Evolutionary conservation across 2,888 invertebrate species (phyloP).

Genomic region (Kuschelorhynchus macadamiae): DNA sequence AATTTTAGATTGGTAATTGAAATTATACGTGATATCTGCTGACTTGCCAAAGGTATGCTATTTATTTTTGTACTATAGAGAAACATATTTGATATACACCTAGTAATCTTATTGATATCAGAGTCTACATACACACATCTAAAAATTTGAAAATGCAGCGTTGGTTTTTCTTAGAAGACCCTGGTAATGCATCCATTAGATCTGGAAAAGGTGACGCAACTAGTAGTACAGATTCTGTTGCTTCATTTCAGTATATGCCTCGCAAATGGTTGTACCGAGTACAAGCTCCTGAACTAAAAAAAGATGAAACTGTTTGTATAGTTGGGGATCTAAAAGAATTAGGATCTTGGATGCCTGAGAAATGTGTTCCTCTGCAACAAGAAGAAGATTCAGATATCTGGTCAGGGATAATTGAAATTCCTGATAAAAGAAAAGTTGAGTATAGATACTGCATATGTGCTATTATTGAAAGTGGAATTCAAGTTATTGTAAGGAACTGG

Average conservation of each 20-base stretch:
- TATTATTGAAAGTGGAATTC: conserved; percentile 73
- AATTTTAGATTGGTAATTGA: too few species aligned
- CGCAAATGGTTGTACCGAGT: conserved; percentile 72
- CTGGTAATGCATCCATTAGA: conserved; percentile 68
- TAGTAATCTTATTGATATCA: too few species aligned
- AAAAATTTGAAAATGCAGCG: conserved; percentile 71
- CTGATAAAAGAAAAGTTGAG: conserved; percentile 76
- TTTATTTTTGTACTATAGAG: too few species aligned
- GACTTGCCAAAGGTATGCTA: too few species aligned
- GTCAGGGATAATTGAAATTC: conserved; percentile 77
- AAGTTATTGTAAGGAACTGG: conserved; percentile 81
- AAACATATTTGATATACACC: too few species aligned
- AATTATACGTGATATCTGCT: too few species aligned
- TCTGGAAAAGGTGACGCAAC: conserved; percentile 52
- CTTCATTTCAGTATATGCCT: conserved; percentile 53
- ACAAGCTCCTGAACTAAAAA: conserved; percentile 70
- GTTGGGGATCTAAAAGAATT: conserved; percentile 78
- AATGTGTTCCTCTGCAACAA: conserved; percentile 71
- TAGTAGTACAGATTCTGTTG: conserved; percentile 43
- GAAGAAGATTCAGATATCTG: conserved; percentile 73
- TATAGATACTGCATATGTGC: conserved; percentile 84
- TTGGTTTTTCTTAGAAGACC: conserved; percentile 77
- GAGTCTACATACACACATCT: too few species aligned
- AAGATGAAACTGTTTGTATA: conserved; percentile 79
- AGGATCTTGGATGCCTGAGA: conserved; percentile 80